Conservation (phyloP, 2,888 invertebrate genomes). For the Drosophila borealis region DNA sequence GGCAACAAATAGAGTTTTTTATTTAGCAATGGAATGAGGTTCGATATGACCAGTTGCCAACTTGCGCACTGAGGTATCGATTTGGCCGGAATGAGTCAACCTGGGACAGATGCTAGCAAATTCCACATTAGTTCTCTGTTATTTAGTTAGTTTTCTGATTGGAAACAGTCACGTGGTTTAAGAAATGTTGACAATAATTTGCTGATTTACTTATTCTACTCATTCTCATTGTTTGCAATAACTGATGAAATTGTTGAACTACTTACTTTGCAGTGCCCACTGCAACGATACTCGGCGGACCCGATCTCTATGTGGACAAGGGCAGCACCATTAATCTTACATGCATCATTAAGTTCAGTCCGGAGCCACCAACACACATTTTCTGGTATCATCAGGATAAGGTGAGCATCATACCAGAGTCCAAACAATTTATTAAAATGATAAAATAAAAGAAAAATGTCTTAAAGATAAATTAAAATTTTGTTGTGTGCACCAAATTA, state of each 20-base stretch:
- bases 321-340: constrained; percentile 94
- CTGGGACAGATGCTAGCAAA: constrained; percentile 22
- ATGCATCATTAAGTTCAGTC: constrained; percentile 91
- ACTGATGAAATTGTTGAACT: constrained; percentile 23
- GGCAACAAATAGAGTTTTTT: constrained; percentile 9
- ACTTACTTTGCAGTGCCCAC: constrained; percentile 88
- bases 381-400: constrained; percentile 98
- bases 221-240: neutral
- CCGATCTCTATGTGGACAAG: constrained; percentile 92
- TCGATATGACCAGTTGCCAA: constrained; percentile 20
- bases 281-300: constrained; percentile 92
- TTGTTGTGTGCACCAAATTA: constrained; percentile 64
- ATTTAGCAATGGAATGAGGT: neutral
- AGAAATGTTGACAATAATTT: constrained; percentile 33
- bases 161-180: constrained; percentile 32
- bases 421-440: constrained; percentile 54
- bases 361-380: constrained; percentile 96
- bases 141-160: constrained; percentile 24
- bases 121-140: constrained; percentile 6
- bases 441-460: constrained; percentile 5
- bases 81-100: constrained; percentile 16
- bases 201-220: constrained; percentile 16
- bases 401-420: constrained; percentile 87
- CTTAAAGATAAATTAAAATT: constrained; percentile 24
- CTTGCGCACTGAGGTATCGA: constrained; percentile 8